Percentiles rank a stretch among this genome's conserved stretches.
Evolutionary conservation across 2,113 vertebrate genomes (phyloP).

Genomic region (Trogon surrucura): DNA sequence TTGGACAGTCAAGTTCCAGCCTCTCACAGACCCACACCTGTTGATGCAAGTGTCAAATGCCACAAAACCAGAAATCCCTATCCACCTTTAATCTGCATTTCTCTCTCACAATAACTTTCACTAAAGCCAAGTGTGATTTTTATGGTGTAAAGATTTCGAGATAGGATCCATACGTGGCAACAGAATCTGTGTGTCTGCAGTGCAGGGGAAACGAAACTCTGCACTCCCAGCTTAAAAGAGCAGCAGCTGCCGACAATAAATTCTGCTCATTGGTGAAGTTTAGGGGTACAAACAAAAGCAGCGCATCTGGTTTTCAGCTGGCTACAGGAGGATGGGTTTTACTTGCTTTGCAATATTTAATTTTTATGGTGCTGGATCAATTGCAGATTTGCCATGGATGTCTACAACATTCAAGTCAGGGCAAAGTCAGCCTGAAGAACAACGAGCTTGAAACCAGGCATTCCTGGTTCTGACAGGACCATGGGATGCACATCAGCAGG

Average conservation of each 20-base stretch:
- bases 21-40: neutral
- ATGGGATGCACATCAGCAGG: neutral
- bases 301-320: conserved; percentile 44
- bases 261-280: neutral
- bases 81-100: neutral
- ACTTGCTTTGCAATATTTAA: neutral
- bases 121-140: neutral
- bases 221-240: neutral
- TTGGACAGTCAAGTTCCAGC: neutral
- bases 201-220: neutral
- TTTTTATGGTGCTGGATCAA: neutral
- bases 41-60: neutral
- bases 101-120: neutral
- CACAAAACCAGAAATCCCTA: neutral
- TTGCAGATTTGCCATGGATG: neutral
- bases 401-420: neutral
- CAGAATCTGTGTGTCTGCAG: neutral
- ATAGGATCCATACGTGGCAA: neutral
- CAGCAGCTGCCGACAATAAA: conserved; percentile 40
- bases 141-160: neutral
- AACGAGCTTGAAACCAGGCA: neutral
- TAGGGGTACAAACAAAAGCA: conserved; percentile 42
- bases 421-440: neutral
- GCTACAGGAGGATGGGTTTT: conserved; percentile 1
- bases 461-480: neutral